Evolutionary conservation across 1,140 invertebrate species (phyloP), one percentile per base, ranked within the genome.

Genomic region (Druon quercuslanigerum): DNA sequence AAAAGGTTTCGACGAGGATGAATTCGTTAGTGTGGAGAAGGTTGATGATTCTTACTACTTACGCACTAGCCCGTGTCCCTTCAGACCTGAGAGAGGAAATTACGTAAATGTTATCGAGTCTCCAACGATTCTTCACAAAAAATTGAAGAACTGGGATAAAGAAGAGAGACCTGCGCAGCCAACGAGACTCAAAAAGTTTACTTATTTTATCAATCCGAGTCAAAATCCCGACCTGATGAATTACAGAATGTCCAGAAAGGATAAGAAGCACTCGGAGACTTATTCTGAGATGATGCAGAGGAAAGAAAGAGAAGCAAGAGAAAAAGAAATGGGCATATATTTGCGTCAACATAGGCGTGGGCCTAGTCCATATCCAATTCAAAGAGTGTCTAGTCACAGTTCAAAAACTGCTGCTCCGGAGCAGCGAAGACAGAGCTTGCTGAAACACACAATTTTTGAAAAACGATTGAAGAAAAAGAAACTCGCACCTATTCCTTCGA

Each of bases 191-290:
- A 80, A 83, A 11, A 89, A 89, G 54, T 90, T 89, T 60, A 90
- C 87, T 2, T 87, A 90, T 70, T 89, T 89, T 40, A 84, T 89
- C n/a, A 87, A 90, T 71, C 86, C 89, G 0, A 50, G 66, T 6
- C 73, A 76, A 2, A 89, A 85, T 16, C 33, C 76, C 0, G 84
- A 83, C n/a, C 17, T 87, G 7, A 89, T 85, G 79, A 86, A 86
- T 56, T 90, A 88, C 51, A 89, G 87, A 73, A 86, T 91, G 82
- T 90, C 90, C 3, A 76, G 90, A 9, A 91, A 89, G 56, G 89
- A 91, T 60, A 91, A 91, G 71, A 91, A 91, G 73, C 79, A 89
- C 19, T 89, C 90, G 0, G 86, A 90, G 46, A 91, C 90, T 2
- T 91, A 90, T 75, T 77, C 86, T 5, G 90, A 91, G 74, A 85